Evolutionary conservation across 2,113 vertebrate genomes (phyloP).

Genomic region (Aegithalos caudatus): DNA sequence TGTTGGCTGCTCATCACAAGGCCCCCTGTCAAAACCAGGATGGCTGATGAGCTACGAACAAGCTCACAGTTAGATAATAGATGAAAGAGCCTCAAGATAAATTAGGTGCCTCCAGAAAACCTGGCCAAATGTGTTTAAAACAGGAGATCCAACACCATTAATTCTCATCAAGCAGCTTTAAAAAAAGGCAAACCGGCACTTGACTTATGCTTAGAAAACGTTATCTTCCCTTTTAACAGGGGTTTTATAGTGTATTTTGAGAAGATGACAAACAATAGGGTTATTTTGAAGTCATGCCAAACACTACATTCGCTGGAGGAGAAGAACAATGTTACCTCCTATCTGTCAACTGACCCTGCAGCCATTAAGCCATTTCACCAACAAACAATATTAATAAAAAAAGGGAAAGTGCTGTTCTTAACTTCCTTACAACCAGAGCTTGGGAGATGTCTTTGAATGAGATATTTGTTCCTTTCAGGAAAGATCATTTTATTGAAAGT

Average conservation of each 20-base stretch:
- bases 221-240: constrained; percentile 72
- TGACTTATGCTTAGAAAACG: constrained; percentile 65
- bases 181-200: constrained; percentile 67
- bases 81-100: constrained; percentile 78
- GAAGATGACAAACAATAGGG: constrained; percentile 63
- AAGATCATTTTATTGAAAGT: neutral
- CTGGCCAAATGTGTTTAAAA: constrained; percentile 74
- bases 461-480: neutral
- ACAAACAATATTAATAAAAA: constrained; percentile 58
- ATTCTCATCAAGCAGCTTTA: constrained; percentile 72
- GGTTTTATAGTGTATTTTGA: constrained; percentile 57
- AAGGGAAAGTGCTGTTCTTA: constrained; percentile 23
- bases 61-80: constrained; percentile 74
- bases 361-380: constrained; percentile 49
- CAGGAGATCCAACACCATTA: constrained; percentile 72
- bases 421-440: neutral
- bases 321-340: constrained; percentile 26
- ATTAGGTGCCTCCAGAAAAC: constrained; percentile 78
- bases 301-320: constrained; percentile 3
- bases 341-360: constrained; percentile 20
- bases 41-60: constrained; percentile 75
- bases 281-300: constrained; percentile 70
- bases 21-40: constrained; percentile 71
- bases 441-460: neutral
- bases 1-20: constrained; percentile 73